Evolutionary conservation across 2,888 invertebrate species (phyloP), one percentile per base, ranked within the genome.

Genomic region (Torymus tubicola): DNA sequence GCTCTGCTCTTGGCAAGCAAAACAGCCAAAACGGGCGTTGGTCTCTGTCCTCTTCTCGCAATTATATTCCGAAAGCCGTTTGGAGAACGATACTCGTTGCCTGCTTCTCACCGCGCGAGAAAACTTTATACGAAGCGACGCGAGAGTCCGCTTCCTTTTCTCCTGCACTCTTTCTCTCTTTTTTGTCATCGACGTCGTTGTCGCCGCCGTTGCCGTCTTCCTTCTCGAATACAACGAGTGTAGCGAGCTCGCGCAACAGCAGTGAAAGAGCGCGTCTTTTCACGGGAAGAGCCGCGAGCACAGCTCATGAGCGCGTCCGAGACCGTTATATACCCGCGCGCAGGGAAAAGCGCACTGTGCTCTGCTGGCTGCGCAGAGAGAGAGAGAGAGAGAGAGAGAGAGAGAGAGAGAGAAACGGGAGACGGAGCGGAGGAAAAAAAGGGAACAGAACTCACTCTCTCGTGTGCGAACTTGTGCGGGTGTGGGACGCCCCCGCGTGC

Each of bases 111-210:
- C 42, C 42, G 8, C 42, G 42, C 42, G 42, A 42, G 42, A 42
- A 42, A 42, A 42, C 42, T 42, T 42, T 42, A 42, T 42, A 8
- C 42, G 42, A 42, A 42, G 18, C 16, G 31, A 31, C 24, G 63
- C 64, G 52, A 63, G 68, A 63, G 63, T 73, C 73, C 69, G 73
- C 73, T 79, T 71, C 64, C 71, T 78, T 79, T 79, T 73, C 73
- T 68, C 61, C 58, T 55, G 42, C 55, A 55, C 63, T 77, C 61
- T 65, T 75, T 42, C 42, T 57, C 61, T 21, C 63, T 13, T 67
- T 76, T 74, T 74, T 67, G 42, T 42, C 42, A 42, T 8, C 42
- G 42, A 42, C 61, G 60, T 52, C 50, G 64, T 73, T 64, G 31
- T 55, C 64, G 16, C 24, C n/a, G 21, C 57, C n/a, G 21, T 42